Percentiles rank a stretch among this genome's conserved stretches.
phyloP scores from a whole-genome alignment of 1,140 invertebrate genomes.

The Bombus superbus region DNA sequence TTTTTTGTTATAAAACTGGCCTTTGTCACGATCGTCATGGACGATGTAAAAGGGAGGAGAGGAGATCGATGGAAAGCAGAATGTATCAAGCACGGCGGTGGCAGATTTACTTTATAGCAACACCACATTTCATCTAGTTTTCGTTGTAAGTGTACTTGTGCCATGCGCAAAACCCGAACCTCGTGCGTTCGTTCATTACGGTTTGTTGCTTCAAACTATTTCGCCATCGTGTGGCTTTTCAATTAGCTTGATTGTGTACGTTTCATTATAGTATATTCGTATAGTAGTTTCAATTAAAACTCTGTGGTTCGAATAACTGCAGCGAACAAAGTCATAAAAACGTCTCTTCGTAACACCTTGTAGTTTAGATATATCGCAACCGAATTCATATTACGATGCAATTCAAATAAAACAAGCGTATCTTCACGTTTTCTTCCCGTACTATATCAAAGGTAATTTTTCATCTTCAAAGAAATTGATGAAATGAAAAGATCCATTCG shows the following conservation, averaged over 20 bases:
- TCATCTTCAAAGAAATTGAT: not conserved
- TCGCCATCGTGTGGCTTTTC: slow-evolving; percentile 32
- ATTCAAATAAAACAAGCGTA: not conserved
- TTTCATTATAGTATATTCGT: slow-evolving; percentile 26
- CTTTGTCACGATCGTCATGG: not conserved
- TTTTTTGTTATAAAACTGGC: not conserved
- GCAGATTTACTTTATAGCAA: slow-evolving; percentile 49
- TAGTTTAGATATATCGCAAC: no score
- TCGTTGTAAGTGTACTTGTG: slow-evolving; percentile 47
- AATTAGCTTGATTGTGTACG: slow-evolving; percentile 47
- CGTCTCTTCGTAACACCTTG: not conserved
- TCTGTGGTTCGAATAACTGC: slow-evolving; percentile 2
- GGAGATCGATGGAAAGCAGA: not conserved
- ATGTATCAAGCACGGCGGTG: slow-evolving; percentile 37
- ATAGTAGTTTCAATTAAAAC: slow-evolving; percentile 58
- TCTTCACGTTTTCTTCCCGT: not conserved
- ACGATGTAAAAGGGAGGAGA: not conserved
- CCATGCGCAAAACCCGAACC: slow-evolving; percentile 37
- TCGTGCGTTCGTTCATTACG: slow-evolving; percentile 51
- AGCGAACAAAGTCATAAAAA: slow-evolving; percentile 28
- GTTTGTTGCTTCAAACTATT: slow-evolving; percentile 27
- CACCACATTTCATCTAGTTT: slow-evolving; percentile 17
- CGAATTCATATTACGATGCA: not conserved
- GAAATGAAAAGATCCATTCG: no score
- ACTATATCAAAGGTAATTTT: not conserved